A percentile compares a stretch with the other conserved stretches of the same genome.
Evolutionary conservation across 2,888 invertebrate species (phyloP).

Genomic region (Chydorus sphaericus): DNA sequence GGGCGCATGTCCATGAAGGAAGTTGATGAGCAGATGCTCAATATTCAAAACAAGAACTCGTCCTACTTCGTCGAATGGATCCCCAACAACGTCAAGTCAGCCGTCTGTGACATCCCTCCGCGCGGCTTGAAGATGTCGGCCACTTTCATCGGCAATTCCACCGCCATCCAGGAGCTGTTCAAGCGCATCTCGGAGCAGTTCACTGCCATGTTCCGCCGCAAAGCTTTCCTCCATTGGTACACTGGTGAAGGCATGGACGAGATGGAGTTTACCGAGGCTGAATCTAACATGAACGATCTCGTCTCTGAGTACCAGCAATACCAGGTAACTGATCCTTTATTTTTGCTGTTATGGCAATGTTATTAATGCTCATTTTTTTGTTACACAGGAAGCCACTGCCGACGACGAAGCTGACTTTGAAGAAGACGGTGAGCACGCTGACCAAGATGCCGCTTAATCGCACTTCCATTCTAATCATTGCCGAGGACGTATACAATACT

Average conservation of each 20-base stretch:
- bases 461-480: too few species aligned
- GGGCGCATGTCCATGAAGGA: slow-evolving; percentile 89
- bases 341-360: too few species aligned
- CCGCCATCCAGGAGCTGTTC: slow-evolving; percentile 40
- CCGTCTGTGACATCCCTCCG: slow-evolving; percentile 85
- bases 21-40: slow-evolving; percentile 58
- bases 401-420: slow-evolving; percentile 23
- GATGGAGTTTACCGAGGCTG: slow-evolving; percentile 42
- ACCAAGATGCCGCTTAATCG: slow-evolving; percentile 15
- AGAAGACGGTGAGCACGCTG: slow-evolving; percentile 19
- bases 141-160: slow-evolving; percentile 42
- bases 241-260: slow-evolving; percentile 44
- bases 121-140: slow-evolving; percentile 43
- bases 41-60: slow-evolving; percentile 47
- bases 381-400: slow-evolving; percentile 23
- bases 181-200: slow-evolving; percentile 39
- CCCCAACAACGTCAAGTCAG: slow-evolving; percentile 86
- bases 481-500: too few species aligned
- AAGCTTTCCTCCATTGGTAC: slow-evolving; percentile 44
- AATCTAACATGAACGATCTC: slow-evolving; percentile 41
- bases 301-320: slow-evolving; percentile 34
- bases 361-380: too few species aligned
- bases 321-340: too few species aligned
- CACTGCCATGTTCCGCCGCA: slow-evolving; percentile 43
- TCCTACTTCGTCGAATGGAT: slow-evolving; percentile 51